A percentile compares a stretch with the other conserved stretches of the same genome.
phyloP scores from a whole-genome alignment of 2,888 invertebrate species.

The Mythimna vitellina region DNA sequence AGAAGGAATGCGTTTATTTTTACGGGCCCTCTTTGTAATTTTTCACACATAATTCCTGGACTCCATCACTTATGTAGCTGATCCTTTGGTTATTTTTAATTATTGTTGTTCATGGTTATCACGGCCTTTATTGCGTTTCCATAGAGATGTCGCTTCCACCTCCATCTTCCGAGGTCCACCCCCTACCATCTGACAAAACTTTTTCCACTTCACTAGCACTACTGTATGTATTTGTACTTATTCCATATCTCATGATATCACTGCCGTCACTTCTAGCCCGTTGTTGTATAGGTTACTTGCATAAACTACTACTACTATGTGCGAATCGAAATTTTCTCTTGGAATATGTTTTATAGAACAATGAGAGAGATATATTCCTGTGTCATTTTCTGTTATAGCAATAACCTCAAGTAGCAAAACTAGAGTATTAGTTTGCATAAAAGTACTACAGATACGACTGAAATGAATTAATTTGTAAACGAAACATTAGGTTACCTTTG shows the following conservation, averaged over 20 bases:
- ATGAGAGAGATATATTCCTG: background rate
- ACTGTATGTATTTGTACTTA: background rate
- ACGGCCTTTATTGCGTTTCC: no score
- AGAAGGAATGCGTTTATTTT: background rate
- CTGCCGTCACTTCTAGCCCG: background rate
- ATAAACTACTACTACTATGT: background rate
- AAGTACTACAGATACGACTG: background rate
- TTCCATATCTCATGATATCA: background rate
- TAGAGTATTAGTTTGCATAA: background rate
- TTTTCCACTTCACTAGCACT: background rate
- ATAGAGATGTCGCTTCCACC: no score
- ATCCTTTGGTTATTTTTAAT: background rate
- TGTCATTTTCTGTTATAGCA: background rate
- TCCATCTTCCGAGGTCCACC: background rate
- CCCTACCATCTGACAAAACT: no score
- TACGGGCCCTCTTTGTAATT: background rate
- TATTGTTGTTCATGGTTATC: background rate
- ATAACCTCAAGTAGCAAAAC: background rate
- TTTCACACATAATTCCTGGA: background rate
- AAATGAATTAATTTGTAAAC: background rate
- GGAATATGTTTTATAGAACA: background rate
- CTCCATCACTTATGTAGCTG: background rate
- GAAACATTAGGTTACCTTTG: constrained; percentile 13
- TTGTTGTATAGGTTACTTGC: background rate
- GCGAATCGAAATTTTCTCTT: background rate